Conservation (phyloP, 1,140 invertebrate genomes). For the Armadillidium nasatum region DNA sequence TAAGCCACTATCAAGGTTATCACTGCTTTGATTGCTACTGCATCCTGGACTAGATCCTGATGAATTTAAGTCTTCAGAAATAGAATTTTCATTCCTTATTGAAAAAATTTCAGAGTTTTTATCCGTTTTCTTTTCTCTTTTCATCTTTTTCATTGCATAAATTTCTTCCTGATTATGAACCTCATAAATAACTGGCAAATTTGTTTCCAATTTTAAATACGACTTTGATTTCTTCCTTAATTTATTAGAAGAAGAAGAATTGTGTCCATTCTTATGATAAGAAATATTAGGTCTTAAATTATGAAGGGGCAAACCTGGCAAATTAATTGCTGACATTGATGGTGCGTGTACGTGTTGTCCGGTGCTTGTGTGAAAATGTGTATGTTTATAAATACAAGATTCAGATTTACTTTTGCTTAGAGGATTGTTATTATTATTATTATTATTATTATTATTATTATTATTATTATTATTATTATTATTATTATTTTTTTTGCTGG, state of each 20-base stretch:
- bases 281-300: slow-evolving; percentile 29
- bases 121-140: not conserved
- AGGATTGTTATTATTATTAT: not conserved
- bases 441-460: too few relatives aligned
- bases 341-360: slow-evolving; percentile 33
- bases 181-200: slow-evolving; percentile 36
- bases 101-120: not conserved
- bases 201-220: slow-evolving; percentile 25
- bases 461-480: too few relatives aligned
- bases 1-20: slow-evolving; percentile 36
- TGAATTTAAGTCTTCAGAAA: slow-evolving; percentile 1
- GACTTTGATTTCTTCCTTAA: slow-evolving; percentile 21
- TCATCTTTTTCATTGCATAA: slow-evolving; percentile 27
- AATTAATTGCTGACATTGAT: slow-evolving; percentile 27
- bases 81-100: not conserved
- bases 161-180: slow-evolving; percentile 30
- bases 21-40: slow-evolving; percentile 31
- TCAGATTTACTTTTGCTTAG: not conserved
- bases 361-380: slow-evolving; percentile 29
- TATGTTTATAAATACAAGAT: slow-evolving; percentile 7
- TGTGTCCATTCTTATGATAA: slow-evolving; percentile 1
- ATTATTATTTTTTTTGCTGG: too few relatives aligned
- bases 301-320: slow-evolving; percentile 25
- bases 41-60: slow-evolving; percentile 23
- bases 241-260: not conserved